A percentile compares a stretch with the other conserved stretches of the same genome.
These are phyloP conservation scores for Petrocephalus zakoni DNA, from an alignment of 2,113 vertebrate genomes.

Conservation along the genomic window DNA sequence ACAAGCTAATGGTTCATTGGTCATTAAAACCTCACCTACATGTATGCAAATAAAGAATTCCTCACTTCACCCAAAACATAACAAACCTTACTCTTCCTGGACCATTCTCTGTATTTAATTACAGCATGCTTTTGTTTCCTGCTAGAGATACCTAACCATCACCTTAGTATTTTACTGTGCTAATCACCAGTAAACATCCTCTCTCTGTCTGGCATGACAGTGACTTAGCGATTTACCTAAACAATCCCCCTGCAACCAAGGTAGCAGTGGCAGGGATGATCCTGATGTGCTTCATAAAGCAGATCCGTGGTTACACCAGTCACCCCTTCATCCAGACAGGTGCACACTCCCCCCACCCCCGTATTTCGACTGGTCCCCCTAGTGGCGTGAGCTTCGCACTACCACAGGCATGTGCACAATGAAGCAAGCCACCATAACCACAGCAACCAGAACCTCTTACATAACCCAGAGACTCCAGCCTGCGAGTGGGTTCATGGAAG, in stretches of 20 bases:
- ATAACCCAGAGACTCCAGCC: conserved; percentile 21
- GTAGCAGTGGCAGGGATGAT: background rate
- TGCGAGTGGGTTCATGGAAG: conserved; percentile 19
- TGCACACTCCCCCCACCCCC: background rate
- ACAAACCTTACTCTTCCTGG: background rate
- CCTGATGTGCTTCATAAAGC: too few species aligned
- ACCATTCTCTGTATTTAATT: background rate
- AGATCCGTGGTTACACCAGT: background rate
- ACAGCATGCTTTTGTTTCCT: background rate
- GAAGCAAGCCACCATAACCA: background rate
- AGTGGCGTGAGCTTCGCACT: background rate
- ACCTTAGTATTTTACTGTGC: background rate
- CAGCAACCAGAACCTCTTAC: conserved; percentile 39
- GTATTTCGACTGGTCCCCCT: background rate
- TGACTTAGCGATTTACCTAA: background rate
- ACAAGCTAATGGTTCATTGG: background rate
- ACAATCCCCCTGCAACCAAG: background rate
- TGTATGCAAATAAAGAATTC: background rate
- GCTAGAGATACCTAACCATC: background rate
- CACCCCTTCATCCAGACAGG: too few species aligned
- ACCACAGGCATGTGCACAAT: background rate
- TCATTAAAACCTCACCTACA: background rate
- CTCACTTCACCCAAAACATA: too few species aligned
- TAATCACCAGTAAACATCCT: background rate
- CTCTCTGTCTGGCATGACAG: background rate